These are phyloP conservation scores for Mechanitis mazaeus DNA, from an alignment of 2,888 invertebrate genomes.

Conservation along the genomic window DNA sequence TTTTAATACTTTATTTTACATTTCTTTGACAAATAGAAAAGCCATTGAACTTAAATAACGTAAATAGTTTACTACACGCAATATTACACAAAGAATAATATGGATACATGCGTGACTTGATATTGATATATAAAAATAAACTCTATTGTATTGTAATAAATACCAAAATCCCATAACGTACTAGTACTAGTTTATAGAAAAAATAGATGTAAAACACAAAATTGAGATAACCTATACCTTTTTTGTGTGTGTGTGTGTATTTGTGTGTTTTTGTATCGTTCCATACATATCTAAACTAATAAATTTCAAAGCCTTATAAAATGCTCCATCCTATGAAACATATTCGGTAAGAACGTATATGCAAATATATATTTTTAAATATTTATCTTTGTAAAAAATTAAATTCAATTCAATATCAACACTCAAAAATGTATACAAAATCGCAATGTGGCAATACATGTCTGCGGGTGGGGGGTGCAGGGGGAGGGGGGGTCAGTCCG, in stretches of 20 bases:
- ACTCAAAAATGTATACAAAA: slow-evolving; percentile 22
- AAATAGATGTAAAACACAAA: slow-evolving; percentile 23
- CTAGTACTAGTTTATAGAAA: slow-evolving; percentile 16
- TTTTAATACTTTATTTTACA: too few relatives aligned
- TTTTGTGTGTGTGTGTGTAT: slow-evolving; percentile 14
- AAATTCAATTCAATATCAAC: background rate
- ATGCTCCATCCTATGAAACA: too few relatives aligned
- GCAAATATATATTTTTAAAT: too few relatives aligned
- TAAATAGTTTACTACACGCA: slow-evolving; percentile 14
- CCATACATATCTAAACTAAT: too few relatives aligned
- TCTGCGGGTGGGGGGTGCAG: slow-evolving; percentile 13
- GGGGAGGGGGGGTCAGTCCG: slow-evolving; percentile 14
- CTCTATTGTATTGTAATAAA: slow-evolving; percentile 2
- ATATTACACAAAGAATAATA: slow-evolving; percentile 22
- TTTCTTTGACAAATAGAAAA: background rate
- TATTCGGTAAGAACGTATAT: too few relatives aligned
- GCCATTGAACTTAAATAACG: slow-evolving; percentile 12
- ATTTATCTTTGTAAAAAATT: too few relatives aligned
- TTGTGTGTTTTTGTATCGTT: slow-evolving; percentile 5
- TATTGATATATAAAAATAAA: slow-evolving; percentile 4
- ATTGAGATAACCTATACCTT: slow-evolving; percentile 19
- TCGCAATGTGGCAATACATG: slow-evolving; percentile 24
- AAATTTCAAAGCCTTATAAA: too few relatives aligned
- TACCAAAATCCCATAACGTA: slow-evolving; percentile 1
- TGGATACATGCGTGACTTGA: slow-evolving; percentile 22